phyloP scores from a whole-genome alignment of 2,113 vertebrate genomes.

The Crotalus tigris region DNA sequence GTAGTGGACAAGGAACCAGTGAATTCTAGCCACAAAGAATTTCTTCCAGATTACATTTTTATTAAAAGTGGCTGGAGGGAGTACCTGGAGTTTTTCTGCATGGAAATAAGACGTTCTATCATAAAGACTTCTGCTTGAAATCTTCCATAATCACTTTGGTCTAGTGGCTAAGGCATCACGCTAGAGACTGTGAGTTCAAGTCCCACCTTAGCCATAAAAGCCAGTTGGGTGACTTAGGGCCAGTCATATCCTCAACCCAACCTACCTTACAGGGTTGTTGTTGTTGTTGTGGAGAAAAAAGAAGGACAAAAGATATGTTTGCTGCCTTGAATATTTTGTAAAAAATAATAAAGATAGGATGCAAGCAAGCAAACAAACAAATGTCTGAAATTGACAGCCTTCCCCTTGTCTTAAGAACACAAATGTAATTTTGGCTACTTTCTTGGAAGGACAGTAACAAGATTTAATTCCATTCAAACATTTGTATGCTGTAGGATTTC shows the following conservation, averaged over 20 bases:
- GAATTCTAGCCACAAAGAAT: neutral
- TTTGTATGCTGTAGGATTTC: neutral
- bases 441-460: neutral
- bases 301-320: no score
- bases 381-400: neutral
- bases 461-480: neutral
- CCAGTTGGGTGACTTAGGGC: neutral
- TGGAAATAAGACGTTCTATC: neutral
- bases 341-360: neutral
- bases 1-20: neutral
- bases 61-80: neutral
- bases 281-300: no score
- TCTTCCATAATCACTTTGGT: neutral
- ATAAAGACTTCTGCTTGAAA: neutral
- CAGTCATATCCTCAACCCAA: neutral
- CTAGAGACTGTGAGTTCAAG: neutral
- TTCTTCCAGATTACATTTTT: neutral
- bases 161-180: neutral
- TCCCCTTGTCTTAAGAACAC: neutral
- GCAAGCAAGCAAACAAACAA: neutral
- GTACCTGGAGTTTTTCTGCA: neutral
- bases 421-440: neutral
- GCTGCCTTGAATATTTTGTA: neutral
- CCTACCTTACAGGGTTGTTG: no score
- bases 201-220: neutral